Conservation (phyloP, 2,797 vertebrate genomes). For the Pseudochirops cupreus region DNA sequence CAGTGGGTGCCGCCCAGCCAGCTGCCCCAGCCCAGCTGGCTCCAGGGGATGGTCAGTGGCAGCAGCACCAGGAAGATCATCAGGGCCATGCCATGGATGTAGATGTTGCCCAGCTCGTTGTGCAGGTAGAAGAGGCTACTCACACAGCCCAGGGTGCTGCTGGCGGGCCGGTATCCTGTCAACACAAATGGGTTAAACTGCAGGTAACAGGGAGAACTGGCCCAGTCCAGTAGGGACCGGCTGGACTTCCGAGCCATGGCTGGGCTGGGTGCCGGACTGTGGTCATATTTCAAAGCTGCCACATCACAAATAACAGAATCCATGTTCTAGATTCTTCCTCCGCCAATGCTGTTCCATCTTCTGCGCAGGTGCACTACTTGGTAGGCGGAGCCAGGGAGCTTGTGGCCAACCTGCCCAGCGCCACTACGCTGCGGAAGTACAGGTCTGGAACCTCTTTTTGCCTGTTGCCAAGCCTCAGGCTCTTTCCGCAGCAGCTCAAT, state of each 20-base stretch:
- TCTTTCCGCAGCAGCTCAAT: not conserved
- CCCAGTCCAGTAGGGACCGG: not conserved
- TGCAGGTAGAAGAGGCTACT: slow-evolving; percentile 55
- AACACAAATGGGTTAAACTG: slow-evolving; percentile 44
- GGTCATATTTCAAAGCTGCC: not conserved
- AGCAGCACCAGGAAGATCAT: not conserved
- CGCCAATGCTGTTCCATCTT: too few relatives aligned
- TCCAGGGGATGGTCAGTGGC: not conserved
- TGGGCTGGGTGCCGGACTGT: rapidly evolving
- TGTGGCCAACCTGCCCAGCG: too few relatives aligned
- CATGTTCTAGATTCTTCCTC: not conserved
- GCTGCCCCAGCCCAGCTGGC: not conserved
- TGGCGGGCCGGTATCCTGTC: slow-evolving; percentile 21
- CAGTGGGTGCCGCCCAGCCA: not conserved
- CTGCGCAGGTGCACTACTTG: not conserved
- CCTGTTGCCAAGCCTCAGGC: not conserved
- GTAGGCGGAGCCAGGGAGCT: too few relatives aligned
- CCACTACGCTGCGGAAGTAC: too few relatives aligned
- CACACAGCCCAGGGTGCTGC: not conserved
- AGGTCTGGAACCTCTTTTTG: not conserved
- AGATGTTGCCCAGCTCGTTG: slow-evolving; percentile 57
- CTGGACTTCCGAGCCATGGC: not conserved
- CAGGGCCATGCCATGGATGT: slow-evolving; percentile 31
- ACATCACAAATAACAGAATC: too few relatives aligned
- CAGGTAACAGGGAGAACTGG: not conserved